Evolutionary conservation across 2,888 invertebrate genomes (phyloP).

Genomic region (Cryptocephalus primarius): DNA sequence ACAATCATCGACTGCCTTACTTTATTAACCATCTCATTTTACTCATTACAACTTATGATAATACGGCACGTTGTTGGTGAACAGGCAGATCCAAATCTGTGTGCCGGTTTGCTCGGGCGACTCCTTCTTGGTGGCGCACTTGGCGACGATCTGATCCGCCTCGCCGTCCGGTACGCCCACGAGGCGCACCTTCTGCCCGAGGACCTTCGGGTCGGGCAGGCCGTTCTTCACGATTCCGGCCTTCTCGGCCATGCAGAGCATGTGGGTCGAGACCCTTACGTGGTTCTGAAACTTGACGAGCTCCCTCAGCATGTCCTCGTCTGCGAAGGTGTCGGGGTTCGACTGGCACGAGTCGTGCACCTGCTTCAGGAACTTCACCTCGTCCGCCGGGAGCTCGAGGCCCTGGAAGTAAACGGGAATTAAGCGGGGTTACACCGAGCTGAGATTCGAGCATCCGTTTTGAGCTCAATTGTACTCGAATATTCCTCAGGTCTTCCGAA

Average conservation of each 20-base stretch:
- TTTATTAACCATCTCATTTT: background rate
- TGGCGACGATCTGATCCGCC: constrained; percentile 4
- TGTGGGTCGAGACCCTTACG: constrained; percentile 7
- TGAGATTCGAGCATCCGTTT: too few species aligned
- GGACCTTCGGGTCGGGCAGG: constrained; percentile 2
- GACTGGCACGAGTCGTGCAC: constrained; percentile 10
- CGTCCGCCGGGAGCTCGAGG: constrained; percentile 3
- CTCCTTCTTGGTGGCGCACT: constrained; percentile 5
- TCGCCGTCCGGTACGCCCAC: constrained; percentile 3
- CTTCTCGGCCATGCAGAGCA: constrained; percentile 12
- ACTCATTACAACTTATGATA: constrained; percentile 7
- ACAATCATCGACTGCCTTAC: too few species aligned
- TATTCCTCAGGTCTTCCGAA: too few species aligned
- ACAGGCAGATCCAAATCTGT: constrained; percentile 8
- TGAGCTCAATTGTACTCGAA: too few species aligned
- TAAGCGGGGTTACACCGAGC: background rate
- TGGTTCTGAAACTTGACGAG: constrained; percentile 6
- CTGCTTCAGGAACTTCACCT: constrained; percentile 5
- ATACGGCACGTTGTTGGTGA: constrained; percentile 8
- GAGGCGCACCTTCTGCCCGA: constrained; percentile 6
- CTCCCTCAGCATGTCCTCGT: constrained; percentile 8
- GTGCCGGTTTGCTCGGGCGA: constrained; percentile 8
- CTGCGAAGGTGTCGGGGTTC: constrained; percentile 6
- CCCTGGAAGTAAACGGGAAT: constrained; percentile 3
- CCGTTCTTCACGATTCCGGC: constrained; percentile 10